Percentiles rank a stretch among this genome's conserved stretches.
Evolutionary conservation across 2,888 invertebrate genomes (phyloP).

Genomic region (Drosophila acutilabella): DNA sequence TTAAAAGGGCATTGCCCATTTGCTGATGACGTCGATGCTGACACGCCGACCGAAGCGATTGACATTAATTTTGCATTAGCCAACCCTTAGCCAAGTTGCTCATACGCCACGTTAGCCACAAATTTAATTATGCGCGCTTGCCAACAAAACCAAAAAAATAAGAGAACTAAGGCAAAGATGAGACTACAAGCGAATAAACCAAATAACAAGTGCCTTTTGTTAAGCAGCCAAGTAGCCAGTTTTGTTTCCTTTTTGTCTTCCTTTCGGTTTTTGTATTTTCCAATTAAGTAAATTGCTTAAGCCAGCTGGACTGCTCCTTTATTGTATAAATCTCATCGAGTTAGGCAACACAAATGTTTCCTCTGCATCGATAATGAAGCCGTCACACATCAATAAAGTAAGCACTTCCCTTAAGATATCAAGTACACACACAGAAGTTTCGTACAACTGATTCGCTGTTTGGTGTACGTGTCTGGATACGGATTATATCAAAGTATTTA

Average conservation of each 20-base stretch:
- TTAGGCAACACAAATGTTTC: constrained; percentile 17
- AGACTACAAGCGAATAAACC: constrained; percentile 17
- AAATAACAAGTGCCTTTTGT: constrained; percentile 50
- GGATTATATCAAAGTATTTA: constrained; percentile 28
- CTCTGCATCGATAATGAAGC: constrained; percentile 40
- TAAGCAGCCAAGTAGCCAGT: constrained; percentile 38
- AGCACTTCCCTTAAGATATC: constrained; percentile 19
- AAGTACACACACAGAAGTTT: not conserved
- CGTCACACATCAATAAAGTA: constrained; percentile 48
- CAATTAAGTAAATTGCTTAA: constrained; percentile 73
- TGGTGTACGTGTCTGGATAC: constrained; percentile 22
- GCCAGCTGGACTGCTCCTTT: constrained; percentile 51
- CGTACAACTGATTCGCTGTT: constrained; percentile 8
- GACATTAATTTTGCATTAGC: constrained; percentile 79
- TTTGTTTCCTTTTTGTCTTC: not conserved
- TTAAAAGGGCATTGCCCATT: constrained; percentile 69
- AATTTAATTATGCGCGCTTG: constrained; percentile 73
- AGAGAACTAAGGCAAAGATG: constrained; percentile 11
- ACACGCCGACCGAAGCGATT: constrained; percentile 53
- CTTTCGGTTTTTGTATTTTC: constrained; percentile 61
- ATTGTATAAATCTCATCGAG: constrained; percentile 42
- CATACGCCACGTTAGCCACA: constrained; percentile 62
- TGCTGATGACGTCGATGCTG: constrained; percentile 44
- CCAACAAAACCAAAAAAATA: constrained; percentile 36
- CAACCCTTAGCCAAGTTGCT: constrained; percentile 32